These are phyloP conservation scores for Tiaroga cobitis DNA, from an alignment of 2,797 vertebrate genomes.

Conservation along the genomic window DNA sequence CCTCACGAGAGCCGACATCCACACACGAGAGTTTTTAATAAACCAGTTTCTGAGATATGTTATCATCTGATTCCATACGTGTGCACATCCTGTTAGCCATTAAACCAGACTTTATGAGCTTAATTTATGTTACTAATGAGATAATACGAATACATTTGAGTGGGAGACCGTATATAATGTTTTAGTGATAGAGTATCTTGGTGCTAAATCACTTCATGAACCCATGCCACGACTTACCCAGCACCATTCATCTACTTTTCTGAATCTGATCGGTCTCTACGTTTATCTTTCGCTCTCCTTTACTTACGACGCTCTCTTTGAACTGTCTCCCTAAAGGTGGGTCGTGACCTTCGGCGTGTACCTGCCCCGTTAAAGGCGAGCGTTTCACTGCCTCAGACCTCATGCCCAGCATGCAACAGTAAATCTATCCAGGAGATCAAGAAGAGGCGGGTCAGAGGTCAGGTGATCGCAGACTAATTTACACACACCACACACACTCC, in stretches of 20 bases:
- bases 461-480: conserved; percentile 70
- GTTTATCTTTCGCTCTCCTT: neutral
- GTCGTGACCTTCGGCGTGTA: conserved; percentile 39
- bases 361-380: conserved; percentile 12
- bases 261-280: neutral
- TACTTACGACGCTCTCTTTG: neutral
- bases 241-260: neutral
- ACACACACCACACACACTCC: conserved; percentile 51
- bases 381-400: conserved; percentile 6
- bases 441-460: conserved; percentile 68
- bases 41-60: neutral
- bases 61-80: neutral
- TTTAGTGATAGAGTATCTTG: neutral
- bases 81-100: neutral
- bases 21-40: neutral
- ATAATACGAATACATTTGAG: neutral
- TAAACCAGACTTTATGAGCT: neutral
- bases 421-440: conserved; percentile 74
- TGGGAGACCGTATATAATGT: neutral
- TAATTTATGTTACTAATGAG: neutral
- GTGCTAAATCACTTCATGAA: conserved; percentile 1
- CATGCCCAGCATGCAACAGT: conserved; percentile 56
- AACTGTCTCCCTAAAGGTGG: conserved; percentile 34
- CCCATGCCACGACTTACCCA: neutral
- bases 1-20: neutral